phyloP scores from a whole-genome alignment of 2,888 invertebrate species.

The Megastigmus dorsalis region DNA sequence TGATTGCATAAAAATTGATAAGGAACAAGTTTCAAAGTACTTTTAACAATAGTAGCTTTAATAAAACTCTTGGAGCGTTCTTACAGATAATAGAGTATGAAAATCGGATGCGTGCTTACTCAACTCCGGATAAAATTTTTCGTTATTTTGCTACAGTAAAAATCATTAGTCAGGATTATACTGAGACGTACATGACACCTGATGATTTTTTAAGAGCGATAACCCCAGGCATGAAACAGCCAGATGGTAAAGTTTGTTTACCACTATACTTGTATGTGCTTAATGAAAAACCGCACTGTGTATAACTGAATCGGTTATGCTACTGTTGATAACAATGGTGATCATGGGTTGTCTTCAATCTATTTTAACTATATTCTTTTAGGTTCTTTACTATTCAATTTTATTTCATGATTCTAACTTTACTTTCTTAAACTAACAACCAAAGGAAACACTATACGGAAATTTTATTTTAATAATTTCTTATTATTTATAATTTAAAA shows the following conservation, averaged over 20 bases:
- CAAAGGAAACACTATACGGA: slow-evolving; percentile 25
- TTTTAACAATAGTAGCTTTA: slow-evolving; percentile 37
- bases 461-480: slow-evolving; percentile 17
- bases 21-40: slow-evolving; percentile 46
- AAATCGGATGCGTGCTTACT: slow-evolving; percentile 94
- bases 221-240: slow-evolving; percentile 97
- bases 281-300: slow-evolving; percentile 49
- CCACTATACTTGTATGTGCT: slow-evolving; percentile 46
- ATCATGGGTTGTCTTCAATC: slow-evolving; percentile 51
- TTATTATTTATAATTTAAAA: not conserved
- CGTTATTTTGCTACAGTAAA: slow-evolving; percentile 98
- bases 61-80: slow-evolving; percentile 61
- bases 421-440: slow-evolving; percentile 41
- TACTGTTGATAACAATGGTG: slow-evolving; percentile 53
- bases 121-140: slow-evolving; percentile 99
- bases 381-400: slow-evolving; percentile 27
- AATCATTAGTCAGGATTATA: slow-evolving; percentile 80
- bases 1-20: not conserved
- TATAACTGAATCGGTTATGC: slow-evolving; percentile 47
- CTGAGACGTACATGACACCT: slow-evolving; percentile 96
- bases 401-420: slow-evolving; percentile 24
- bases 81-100: slow-evolving; percentile 97
- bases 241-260: slow-evolving; percentile 85
- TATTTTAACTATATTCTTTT: slow-evolving; percentile 24
- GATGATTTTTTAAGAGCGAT: slow-evolving; percentile 97